Evolutionary conservation across 2,113 vertebrate genomes (phyloP).

Genomic region (Pseudolaguvia tuberculata): DNA sequence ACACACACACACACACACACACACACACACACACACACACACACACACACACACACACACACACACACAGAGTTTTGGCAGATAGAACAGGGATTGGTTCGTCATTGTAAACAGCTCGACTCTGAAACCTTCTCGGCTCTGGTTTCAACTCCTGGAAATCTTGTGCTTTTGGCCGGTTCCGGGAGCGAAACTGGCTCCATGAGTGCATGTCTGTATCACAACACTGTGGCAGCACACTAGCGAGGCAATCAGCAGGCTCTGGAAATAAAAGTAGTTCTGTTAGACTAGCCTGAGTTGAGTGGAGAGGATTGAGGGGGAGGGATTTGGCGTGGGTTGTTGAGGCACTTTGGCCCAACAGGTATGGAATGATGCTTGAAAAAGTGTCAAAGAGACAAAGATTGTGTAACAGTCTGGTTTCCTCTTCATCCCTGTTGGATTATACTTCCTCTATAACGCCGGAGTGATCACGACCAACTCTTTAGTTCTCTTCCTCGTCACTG

Average conservation of each 20-base stretch:
- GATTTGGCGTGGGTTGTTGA: neutral
- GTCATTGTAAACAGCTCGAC: slow-evolving; percentile 65
- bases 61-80: slow-evolving; percentile 64
- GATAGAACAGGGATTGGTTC: slow-evolving; percentile 60
- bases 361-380: neutral
- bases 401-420: slow-evolving; percentile 11
- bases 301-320: neutral
- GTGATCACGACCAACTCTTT: neutral
- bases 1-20: too few species aligned
- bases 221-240: slow-evolving; percentile 30
- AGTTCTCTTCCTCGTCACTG: slow-evolving; percentile 75
- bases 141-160: slow-evolving; percentile 62
- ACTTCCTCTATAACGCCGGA: neutral
- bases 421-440: neutral
- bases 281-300: slow-evolving; percentile 8
- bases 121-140: slow-evolving; percentile 78
- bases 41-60: slow-evolving; percentile 23
- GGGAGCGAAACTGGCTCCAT: slow-evolving; percentile 44
- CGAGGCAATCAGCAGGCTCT: slow-evolving; percentile 15
- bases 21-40: too few species aligned
- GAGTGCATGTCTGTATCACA: slow-evolving; percentile 27
- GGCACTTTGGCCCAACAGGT: slow-evolving; percentile 27
- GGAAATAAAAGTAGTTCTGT: slow-evolving; percentile 23
- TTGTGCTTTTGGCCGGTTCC: slow-evolving; percentile 84
- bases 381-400: slow-evolving; percentile 11